Percentiles rank a stretch among this genome's conserved stretches.
phyloP scores from a whole-genome alignment of 2,113 vertebrate genomes.

The Cebus imitator region DNA sequence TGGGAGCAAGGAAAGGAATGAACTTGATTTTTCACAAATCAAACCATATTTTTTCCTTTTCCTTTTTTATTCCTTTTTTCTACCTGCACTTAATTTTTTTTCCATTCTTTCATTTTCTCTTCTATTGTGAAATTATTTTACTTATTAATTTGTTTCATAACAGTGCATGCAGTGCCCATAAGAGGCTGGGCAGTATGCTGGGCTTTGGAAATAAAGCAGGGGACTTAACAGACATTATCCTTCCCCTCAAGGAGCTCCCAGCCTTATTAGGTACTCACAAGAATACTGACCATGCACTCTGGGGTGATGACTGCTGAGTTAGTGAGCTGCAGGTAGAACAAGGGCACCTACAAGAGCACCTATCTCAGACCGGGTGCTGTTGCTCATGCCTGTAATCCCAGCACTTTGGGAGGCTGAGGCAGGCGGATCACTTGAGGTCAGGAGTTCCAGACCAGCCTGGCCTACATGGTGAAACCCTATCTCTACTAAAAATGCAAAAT shows the following conservation, averaged over 20 bases:
- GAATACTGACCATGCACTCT: neutral
- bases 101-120: neutral
- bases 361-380: too few species aligned
- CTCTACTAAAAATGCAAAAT: too few species aligned
- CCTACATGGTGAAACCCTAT: too few species aligned
- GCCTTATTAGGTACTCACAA: neutral
- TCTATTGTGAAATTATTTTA: neutral
- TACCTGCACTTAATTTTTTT: neutral
- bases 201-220: neutral
- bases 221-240: neutral
- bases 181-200: neutral
- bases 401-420: too few species aligned
- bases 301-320: neutral
- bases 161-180: neutral
- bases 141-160: neutral
- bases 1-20: neutral
- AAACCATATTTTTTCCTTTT: neutral
- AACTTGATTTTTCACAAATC: neutral
- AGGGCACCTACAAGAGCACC: neutral
- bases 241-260: neutral
- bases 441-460: too few species aligned
- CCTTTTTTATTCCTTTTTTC: neutral
- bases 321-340: neutral
- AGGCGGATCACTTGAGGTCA: too few species aligned
- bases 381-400: too few species aligned